Percentiles rank a stretch among this genome's conserved stretches.
Evolutionary conservation across 2,888 invertebrate species (phyloP).

Genomic region (Patella ulyssiponensis): DNA sequence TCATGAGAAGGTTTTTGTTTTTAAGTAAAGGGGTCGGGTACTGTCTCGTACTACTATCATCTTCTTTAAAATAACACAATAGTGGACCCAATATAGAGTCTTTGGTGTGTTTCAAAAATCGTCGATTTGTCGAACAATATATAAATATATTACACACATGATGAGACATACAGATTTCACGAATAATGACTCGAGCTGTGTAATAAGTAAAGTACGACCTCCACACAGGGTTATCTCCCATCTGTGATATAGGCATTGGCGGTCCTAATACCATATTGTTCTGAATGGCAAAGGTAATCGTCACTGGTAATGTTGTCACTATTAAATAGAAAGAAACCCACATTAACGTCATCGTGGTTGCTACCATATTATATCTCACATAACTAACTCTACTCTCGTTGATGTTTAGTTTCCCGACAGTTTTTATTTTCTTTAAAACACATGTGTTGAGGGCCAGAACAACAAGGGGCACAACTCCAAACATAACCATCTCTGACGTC

Average conservation of each 20-base stretch:
- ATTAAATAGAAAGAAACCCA: constrained; percentile 61
- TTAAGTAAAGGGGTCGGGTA: constrained; percentile 16
- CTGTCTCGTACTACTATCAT: background rate
- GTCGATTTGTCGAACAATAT: constrained; percentile 47
- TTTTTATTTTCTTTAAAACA: constrained; percentile 58
- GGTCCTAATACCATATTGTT: constrained; percentile 46
- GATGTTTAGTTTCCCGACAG: constrained; percentile 23
- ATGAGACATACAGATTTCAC: constrained; percentile 61
- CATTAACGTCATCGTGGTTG: constrained; percentile 60
- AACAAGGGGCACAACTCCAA: constrained; percentile 47
- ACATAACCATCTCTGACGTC: constrained; percentile 50
- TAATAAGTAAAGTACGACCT: constrained; percentile 52
- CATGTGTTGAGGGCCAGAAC: constrained; percentile 52
- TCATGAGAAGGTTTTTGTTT: background rate
- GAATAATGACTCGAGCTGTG: constrained; percentile 51
- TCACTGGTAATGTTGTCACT: constrained; percentile 56
- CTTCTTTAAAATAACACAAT: background rate
- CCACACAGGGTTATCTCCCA: constrained; percentile 54
- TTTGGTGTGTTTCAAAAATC: constrained; percentile 46
- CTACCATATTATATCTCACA: constrained; percentile 27
- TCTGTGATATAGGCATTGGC: constrained; percentile 41
- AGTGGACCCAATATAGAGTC: constrained; percentile 17
- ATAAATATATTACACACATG: constrained; percentile 62
- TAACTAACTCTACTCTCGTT: background rate
- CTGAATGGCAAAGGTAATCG: constrained; percentile 50